Conservation (phyloP, 2,888 invertebrate species). For the Orthosia gothica region DNA sequence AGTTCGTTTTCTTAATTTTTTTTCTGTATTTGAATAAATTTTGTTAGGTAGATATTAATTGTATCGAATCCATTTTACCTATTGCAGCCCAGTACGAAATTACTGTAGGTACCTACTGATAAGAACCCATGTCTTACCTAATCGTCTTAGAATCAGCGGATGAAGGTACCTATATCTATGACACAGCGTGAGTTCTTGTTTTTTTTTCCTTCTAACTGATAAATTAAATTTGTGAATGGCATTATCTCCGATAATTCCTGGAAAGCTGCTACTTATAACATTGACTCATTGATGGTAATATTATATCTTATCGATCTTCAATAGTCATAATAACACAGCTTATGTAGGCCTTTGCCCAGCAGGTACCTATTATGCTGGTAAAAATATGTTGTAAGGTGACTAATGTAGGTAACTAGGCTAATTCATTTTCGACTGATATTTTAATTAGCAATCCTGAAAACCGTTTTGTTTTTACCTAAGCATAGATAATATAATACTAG, state of each 20-base stretch:
- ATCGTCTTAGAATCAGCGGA: slow-evolving; percentile 12
- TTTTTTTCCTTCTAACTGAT: slow-evolving; percentile 29
- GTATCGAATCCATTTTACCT: neutral
- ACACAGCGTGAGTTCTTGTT: slow-evolving; percentile 5
- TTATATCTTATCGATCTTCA: slow-evolving; percentile 22
- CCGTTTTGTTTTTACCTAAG: too few relatives aligned
- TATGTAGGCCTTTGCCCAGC: too few relatives aligned
- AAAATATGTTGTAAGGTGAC: slow-evolving; percentile 2
- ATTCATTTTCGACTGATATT: too few relatives aligned
- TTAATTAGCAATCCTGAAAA: too few relatives aligned
- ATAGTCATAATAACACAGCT: slow-evolving; percentile 10
- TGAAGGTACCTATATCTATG: too few relatives aligned
- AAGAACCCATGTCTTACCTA: neutral
- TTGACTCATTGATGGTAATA: slow-evolving; percentile 25
- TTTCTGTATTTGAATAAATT: slow-evolving; percentile 4
- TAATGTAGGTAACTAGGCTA: slow-evolving; percentile 3
- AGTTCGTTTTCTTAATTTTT: neutral
- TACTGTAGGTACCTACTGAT: slow-evolving; percentile 2
- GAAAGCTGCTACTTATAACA: slow-evolving; percentile 24
- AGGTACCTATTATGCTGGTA: neutral
- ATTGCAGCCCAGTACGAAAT: neutral
- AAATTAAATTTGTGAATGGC: slow-evolving; percentile 31
- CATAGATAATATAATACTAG: too few relatives aligned
- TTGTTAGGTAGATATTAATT: neutral
- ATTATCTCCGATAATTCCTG: slow-evolving; percentile 40